Evolutionary conservation across 2,888 invertebrate genomes (phyloP), one percentile per base, ranked within the genome.

Genomic region (Chymomyza amoena): DNA sequence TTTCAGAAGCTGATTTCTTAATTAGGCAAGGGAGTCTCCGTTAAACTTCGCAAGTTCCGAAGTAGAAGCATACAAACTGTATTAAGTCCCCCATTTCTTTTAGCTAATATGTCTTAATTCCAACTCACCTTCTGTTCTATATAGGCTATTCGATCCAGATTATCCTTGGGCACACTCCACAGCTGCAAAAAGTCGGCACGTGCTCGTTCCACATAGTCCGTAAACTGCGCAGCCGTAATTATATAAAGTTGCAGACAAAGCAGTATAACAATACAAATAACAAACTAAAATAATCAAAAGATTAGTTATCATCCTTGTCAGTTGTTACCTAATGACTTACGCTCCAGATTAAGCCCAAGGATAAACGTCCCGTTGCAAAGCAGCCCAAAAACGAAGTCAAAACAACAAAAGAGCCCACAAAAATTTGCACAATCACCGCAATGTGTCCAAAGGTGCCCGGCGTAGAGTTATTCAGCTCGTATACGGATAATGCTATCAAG

Each of bases 311-410:
- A 45, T 2, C 13, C 0, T 45, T 45, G 2, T 1, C 39, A 45
- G 13, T 45, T 45, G 13, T 45, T 45, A 45, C 13, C 13, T 45
- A 45, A 45, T 45, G 52, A 80, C 94, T 94, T 92, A 97, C 96
- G 88, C 95, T 96, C 91, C 96, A 94, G 72, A 96, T 94, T 94
- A 97, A 96, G 92, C 96, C 96, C 90, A 96, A 95, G 89, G 96
- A 97, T 91, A 97, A 96, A 77, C 96, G 94, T 76, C 96, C 94
- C 4, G 97, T 96, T 39, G 97, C 97, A 89, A 97, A 97, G 92
- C 97, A 97, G 75, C 97, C 97, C 90, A 97, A 95, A 93, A 97
- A 97, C 2, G 97, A 96, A 79, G 97, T 95, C 80, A 96, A 91
- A 90, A 97, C 96, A 82, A 96, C 94, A 64, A 96, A 91, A 15